Evolutionary conservation across 2,797 vertebrate genomes (phyloP).

Genomic region (Catostomus latipinnis): DNA sequence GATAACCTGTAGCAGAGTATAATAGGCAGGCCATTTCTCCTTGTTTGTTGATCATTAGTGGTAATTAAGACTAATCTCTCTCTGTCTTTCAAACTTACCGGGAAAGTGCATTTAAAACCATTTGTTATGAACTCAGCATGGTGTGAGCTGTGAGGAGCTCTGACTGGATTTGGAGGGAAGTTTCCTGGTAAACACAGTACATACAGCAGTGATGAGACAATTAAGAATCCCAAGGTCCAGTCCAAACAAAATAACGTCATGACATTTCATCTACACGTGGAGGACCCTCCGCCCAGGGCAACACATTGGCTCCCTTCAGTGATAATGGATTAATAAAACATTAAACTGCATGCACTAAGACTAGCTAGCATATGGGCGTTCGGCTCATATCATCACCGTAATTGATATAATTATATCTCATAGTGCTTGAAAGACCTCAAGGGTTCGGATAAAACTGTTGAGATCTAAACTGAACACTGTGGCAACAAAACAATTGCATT

Average conservation of each 20-base stretch:
- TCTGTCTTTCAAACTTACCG: conserved; percentile 49
- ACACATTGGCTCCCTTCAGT: not conserved
- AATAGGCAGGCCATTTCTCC: conserved; percentile 54
- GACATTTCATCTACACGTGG: conserved; percentile 1
- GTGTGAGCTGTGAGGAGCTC: conserved; percentile 21
- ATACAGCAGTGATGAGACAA: conserved; percentile 60
- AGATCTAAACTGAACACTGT: not conserved
- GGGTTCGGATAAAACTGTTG: not conserved
- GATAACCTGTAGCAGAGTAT: conserved; percentile 52
- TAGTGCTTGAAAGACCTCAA: not conserved
- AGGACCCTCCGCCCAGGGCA: not conserved
- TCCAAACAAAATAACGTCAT: conserved; percentile 9
- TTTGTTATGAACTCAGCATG: conserved; percentile 54
- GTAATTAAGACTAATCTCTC: conserved; percentile 67
- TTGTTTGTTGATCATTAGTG: conserved; percentile 60
- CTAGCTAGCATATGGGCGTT: not conserved
- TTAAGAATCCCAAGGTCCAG: conserved; percentile 47
- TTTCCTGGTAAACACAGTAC: conserved; percentile 61
- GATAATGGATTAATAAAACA: conserved; percentile 30
- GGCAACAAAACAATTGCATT: not conserved
- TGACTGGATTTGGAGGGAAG: conserved; percentile 66
- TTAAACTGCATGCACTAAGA: not conserved
- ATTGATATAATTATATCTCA: not conserved
- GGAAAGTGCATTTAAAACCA: conserved; percentile 69
- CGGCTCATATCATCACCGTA: not conserved